Evolutionary conservation across 2,888 invertebrate genomes (phyloP), one percentile per base, ranked within the genome.

Genomic region (Drosophila melanosoma): DNA sequence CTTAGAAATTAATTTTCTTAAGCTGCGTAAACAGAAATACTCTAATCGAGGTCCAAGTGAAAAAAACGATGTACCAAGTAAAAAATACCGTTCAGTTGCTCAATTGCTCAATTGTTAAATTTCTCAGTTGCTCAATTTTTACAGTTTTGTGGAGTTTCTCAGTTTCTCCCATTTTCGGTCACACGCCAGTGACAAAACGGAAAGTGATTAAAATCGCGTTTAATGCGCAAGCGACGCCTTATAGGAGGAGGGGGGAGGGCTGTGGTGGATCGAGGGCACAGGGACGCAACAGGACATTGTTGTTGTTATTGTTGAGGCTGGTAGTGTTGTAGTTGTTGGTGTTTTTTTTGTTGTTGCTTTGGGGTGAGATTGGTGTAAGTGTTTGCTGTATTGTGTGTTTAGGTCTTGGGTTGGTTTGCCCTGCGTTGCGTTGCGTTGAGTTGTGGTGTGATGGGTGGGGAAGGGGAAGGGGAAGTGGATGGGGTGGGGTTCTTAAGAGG

Each of bases 151-250:
- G 20, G 12, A 45, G 45, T 23, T 45, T 29, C 23, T 10, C 48
- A 48, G 54, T 74, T 72, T 33, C 54, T 62, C 36, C 26, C 53
- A 38, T 48, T 42, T 49, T 52, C 67, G 68, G 79, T 79, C 72
- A 64, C 72, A 79, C 68, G 68, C 77, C 80, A 77, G 70, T 69
- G 82, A 78, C 83, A 82, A 84, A 83, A 77, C 85, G 90, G 89
- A 87, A 90, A 87, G 85, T 87, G 89, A 90, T 90, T 90, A 90
- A 90, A 90, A 90, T 90, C 90, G 71, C 87, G 88, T 90, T 88
- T 89, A 82, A 88, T 82, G 89, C 88, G 82, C 83, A 82, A 73
- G 69, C 79, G 68, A 79, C 63, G 74, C 51, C 20, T 15, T 53
- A 10, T 11, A 32, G 71, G 10, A 23, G 33, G 12, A 29, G 23